phyloP scores from a whole-genome alignment of 2,888 invertebrate genomes.

The Andrena fulva region DNA sequence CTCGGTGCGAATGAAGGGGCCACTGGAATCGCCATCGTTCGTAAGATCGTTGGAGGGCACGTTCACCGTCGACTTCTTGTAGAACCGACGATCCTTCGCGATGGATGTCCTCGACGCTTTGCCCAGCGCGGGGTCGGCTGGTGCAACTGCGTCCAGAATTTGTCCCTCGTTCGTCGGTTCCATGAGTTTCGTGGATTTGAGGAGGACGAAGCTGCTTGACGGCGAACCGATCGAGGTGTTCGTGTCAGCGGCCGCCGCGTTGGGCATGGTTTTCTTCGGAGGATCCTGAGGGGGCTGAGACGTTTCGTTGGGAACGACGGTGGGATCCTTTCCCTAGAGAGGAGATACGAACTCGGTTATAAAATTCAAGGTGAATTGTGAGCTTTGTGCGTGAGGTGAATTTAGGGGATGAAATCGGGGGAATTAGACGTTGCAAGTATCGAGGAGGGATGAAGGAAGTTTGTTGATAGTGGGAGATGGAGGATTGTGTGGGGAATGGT shows the following conservation, averaged over 20 bases:
- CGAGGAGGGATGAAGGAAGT: too few relatives aligned
- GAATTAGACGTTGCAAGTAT: too few relatives aligned
- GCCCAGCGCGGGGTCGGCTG: neutral
- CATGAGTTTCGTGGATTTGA: neutral
- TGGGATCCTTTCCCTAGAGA: neutral
- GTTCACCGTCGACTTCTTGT: neutral
- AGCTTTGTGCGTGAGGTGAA: neutral
- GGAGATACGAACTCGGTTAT: neutral
- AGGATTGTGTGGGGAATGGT: too few relatives aligned
- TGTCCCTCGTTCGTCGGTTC: neutral
- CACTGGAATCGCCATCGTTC: neutral
- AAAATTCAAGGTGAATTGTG: neutral
- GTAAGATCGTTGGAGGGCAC: neutral
- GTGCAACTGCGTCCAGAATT: neutral
- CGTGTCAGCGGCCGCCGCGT: conserved; percentile 1
- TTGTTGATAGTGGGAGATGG: too few relatives aligned
- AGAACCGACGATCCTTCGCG: neutral
- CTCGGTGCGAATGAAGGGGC: neutral
- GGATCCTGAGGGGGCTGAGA: neutral
- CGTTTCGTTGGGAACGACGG: neutral
- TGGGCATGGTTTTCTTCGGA: conserved; percentile 3
- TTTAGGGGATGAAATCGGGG: neutral
- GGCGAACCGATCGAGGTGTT: conserved; percentile 13
- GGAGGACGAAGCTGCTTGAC: neutral
- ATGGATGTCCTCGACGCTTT: neutral